Percentiles rank a stretch among this genome's conserved stretches.
Conservation (phyloP, 2,797 vertebrate genomes). For the Pipistrellus pygmaeus region DNA sequence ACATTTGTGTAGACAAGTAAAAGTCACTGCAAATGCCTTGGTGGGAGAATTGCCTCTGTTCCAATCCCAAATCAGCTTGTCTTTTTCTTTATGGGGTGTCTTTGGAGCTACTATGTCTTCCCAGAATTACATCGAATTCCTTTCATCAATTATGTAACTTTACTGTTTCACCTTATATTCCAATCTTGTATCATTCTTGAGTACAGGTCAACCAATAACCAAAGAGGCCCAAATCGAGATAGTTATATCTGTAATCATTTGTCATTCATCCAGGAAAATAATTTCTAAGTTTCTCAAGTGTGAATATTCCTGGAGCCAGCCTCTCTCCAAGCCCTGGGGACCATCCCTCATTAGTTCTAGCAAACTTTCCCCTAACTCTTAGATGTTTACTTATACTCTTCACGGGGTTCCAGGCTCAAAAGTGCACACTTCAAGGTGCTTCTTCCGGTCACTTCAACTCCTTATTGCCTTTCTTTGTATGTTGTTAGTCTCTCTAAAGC, state of each 20-base stretch:
- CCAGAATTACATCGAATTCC: slow-evolving; percentile 9
- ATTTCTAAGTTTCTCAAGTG: slow-evolving; percentile 56
- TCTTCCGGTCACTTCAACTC: neutral
- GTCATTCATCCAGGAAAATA: slow-evolving; percentile 65
- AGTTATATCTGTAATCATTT: slow-evolving; percentile 39
- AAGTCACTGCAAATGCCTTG: neutral
- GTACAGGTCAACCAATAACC: slow-evolving; percentile 15
- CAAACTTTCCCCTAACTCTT: slow-evolving; percentile 33
- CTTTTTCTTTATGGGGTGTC: neutral
- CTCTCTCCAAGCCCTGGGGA: slow-evolving; percentile 24
- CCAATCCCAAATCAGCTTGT: neutral
- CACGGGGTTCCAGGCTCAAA: neutral
- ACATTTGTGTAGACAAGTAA: neutral
- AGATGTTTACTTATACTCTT: slow-evolving; percentile 26
- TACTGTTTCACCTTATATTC: slow-evolving; percentile 33
- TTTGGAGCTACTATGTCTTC: slow-evolving; percentile 15
- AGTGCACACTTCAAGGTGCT: neutral
- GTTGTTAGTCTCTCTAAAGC: neutral
- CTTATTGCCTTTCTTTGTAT: neutral
- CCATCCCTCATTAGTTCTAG: slow-evolving; percentile 34
- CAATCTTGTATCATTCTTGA: slow-evolving; percentile 42
- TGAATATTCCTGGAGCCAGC: slow-evolving; percentile 68
- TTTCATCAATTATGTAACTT: slow-evolving; percentile 12
- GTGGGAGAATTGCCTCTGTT: neutral
- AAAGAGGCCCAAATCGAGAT: slow-evolving; percentile 8